Evolutionary conservation across 92 coral and sea anemone species (phyloP), one percentile per base, ranked within the genome.

Genomic region (Palythoa grandis): DNA sequence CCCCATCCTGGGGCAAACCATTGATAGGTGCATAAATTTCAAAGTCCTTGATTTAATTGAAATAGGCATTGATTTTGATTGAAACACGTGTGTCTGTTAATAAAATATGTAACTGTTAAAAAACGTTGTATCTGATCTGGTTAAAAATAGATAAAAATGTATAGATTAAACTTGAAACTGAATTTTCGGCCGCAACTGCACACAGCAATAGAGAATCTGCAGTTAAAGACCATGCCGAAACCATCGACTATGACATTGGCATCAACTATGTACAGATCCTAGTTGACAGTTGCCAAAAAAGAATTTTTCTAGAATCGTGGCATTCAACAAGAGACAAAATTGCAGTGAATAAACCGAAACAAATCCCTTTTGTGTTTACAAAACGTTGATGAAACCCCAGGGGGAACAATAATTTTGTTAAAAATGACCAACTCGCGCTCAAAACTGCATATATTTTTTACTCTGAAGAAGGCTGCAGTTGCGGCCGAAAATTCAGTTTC

Each of bases 11-110:
- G 65, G 65, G 65, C 22, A 58, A 58, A 16, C 65, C 22, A 58
- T 58, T 13, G 65, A 58, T 74, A 67, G 72, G 72, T 67, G 40
- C 72, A 67, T 67, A 60, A 60, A 63, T 63, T 63, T 63, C 25
- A 63, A 63, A 63, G 69, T 63, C 69, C 25, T 63, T 63, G 69
- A 63, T 17, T 20, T 24, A 63, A 63, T 63, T 63, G 8, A 63
- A 63, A 63, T 63, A 11, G 69, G 69, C 25, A 63, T 63, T 63
- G 69, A 63, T 63, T 63, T 63, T 63, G 35, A 63, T 63, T 63
- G 25, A 63, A 63, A 63, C 24, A 17, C 69, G 16, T 16, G 69
- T 63, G 24, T 63, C 69, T 56, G 61, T 56, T 56, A 63, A 63
- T 63, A 63, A 63, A 63, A 63, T 10, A 10, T 54, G 25, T 7